Evolutionary conservation across 2,113 vertebrate species (phyloP).

Genomic region (Speoplatyrhinus poulsoni): DNA sequence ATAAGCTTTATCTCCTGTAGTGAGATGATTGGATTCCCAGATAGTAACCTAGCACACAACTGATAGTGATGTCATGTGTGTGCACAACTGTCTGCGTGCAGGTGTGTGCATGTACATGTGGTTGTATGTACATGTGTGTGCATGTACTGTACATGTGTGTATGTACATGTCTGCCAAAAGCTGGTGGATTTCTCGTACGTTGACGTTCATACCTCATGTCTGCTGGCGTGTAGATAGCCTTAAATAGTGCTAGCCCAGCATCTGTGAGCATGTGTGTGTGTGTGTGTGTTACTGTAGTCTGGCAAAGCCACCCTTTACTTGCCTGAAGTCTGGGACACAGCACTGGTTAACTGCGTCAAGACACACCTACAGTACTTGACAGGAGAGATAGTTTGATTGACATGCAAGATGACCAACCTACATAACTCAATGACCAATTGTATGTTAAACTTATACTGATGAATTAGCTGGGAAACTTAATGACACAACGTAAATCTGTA

Average conservation of each 20-base stretch:
- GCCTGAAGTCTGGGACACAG: no score
- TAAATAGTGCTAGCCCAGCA: slow-evolving; percentile 28
- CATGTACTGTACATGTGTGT: background rate
- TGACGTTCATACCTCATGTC: slow-evolving; percentile 25
- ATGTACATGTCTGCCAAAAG: background rate
- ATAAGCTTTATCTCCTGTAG: slow-evolving; percentile 43
- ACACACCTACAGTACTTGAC: no score
- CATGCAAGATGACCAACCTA: no score
- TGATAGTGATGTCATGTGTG: background rate
- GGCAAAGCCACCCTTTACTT: no score
- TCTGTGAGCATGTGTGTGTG: slow-evolving; percentile 19
- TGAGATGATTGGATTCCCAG: slow-evolving; percentile 29
- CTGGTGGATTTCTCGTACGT: slow-evolving; percentile 40
- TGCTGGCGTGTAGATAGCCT: slow-evolving; percentile 11
- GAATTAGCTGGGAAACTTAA: no score
- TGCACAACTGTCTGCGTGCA: background rate
- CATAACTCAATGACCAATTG: no score
- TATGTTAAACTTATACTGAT: no score
- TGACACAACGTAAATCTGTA: no score
- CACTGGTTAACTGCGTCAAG: no score
- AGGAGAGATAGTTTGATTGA: no score
- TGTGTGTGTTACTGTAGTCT: background rate
- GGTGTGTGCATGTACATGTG: background rate
- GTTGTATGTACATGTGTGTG: background rate
- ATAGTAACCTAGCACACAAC: background rate